Base-by-base conservation (phyloP, 2,113 vertebrate species). In the Gila orcuttii region DNA sequence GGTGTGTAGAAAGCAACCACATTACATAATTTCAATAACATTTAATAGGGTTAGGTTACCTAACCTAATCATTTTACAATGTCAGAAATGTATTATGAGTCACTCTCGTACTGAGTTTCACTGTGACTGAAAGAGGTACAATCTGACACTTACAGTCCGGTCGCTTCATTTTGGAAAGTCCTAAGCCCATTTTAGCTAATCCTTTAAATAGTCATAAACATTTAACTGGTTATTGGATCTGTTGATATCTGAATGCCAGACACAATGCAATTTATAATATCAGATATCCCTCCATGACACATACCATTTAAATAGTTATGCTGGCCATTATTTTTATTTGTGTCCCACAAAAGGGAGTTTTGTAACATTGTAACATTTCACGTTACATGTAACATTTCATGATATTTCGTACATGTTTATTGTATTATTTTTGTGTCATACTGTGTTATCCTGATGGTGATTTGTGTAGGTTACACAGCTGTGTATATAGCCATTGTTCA, bases 41-140 rank as follows among this genome's bases (percentile, higher is more conserved):
- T 11, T 42, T 42, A 42, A 42, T 42, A 10, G 6, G n/a, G 19
- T 36, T 17, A 47, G n/a, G 17, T 66, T 64, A 39, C 39, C 36
- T 52, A 21, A 82, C 11, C 62, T 15, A 36, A 52, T 23, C 9
- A 69, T 82, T 47, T 25, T 68, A 82, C 62, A 23, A 69, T 82
- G 45, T 36, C 45, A 82, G 2, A 69, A 33, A 82, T 82, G 62
- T 33, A 17, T 39, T 59, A 12, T 80, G 59, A 80, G 57, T 80
- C 12, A 80, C 12, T 19, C 25, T 55, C 47, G 10, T 47, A 23
- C 52, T 36, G 62, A 13, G 64, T 69, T 82, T 82, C 45, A 69
- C 25, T 69, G 7, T 69, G 80, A 50, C n/a, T 68, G 15, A 50
- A 50, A 66, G 15, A 80, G 45, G 57, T 12, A 25, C 9, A 6